Evolutionary conservation across 37 sponge, comb jelly and placozoan genomes (phyloP), one percentile per base, ranked within the genome.

Genomic region (Dysidea cf. avara): DNA sequence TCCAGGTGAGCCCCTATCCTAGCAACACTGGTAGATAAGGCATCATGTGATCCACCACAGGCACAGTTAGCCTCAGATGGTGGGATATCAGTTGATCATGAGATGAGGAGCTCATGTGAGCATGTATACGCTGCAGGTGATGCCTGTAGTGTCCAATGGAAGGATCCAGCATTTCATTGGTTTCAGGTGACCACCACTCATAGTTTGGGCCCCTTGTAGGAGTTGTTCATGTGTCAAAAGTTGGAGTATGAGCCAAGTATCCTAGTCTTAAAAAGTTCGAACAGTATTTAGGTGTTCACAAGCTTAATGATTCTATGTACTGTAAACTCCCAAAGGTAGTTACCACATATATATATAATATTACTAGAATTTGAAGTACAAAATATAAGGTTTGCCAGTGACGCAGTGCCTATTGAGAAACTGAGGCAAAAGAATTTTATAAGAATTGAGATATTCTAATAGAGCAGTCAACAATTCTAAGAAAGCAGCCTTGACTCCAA

Each of bases 51-150:
- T 39, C 2, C 56, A 71, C 49, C 35, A 47, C 32, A 56, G 7
- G 32, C 59, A 20, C 26, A 64, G 64, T 63, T 74, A 12, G 75
- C 57, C 30, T 79, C 67, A 14, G 95, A 88, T 60, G 84, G 83
- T 7, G 99, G 99, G 12, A 70, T 98, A 32, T 21, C 75, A n/a
- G 93, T 98, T 21, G 93, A 98, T 68, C 25, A 43, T 14, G 82
- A 89, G 60, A 95, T 98, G 99, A 78, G 88, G 47, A 98, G 85
- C 1, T 69, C 53, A 39, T 12, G 78, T 0, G 59, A 69, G 22
- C 66, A 89, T 71, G 78, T 98, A 33, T 98, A 92, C 81, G 99
- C 99, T 58, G 99, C 99, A 46, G 99, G 99, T 29, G 99, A 98
- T 69, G 87, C 86, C 34, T 98, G 99, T 54, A 75, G 83, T 26